Base-by-base conservation (phyloP, 2,888 invertebrate genomes). In the Ectemnius continuus region DNA sequence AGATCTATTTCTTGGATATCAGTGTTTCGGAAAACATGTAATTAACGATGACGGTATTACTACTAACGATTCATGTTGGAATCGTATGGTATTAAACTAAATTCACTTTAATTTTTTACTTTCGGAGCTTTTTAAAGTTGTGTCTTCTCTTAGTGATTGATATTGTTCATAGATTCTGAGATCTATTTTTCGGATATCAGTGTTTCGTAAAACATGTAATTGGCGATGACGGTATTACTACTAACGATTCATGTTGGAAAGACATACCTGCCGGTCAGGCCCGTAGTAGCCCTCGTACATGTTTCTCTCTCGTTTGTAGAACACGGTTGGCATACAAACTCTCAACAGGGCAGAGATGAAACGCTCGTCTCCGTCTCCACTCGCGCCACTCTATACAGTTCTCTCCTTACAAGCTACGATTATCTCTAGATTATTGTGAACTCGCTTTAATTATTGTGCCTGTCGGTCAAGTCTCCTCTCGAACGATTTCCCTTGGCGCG, bases 231-330 rank as follows among this genome's bases (percentile, higher is more conserved):
- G 1, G 52, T 52, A 14, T 4, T 13, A 8, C 4, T 36, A 11
- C 4, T 36, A 36, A 36, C 36, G 36, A 36, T 36, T 36, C 5
- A 16, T 52, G 16, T 16, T 52, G 16, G 1, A 36, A 36, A 11
- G 52, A 52, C 52, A 52, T 90, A 90, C 90, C 90, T 90, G 89
- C 79, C 89, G 87, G 76, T 90, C 89, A 81, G 88, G 87, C 84
- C 86, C 86, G 87, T 90, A 88, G 84, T 88, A 87, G 84, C 88
- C 89, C 81, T 89, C 89, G 86, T 90, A 90, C 90, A 90, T 91
- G 82, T 85, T 89, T 72, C 75, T 77, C 14, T 81, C 82, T 67
- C 78, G 78, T 80, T 76, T 80, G 73, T 82, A 80, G 62, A 75
- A 78, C 76, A 80, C 83, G 70, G 78, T 70, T 65, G 83, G 81